phyloP scores from a whole-genome alignment of 2,888 invertebrate genomes.

The Epinotia brunnichana region DNA sequence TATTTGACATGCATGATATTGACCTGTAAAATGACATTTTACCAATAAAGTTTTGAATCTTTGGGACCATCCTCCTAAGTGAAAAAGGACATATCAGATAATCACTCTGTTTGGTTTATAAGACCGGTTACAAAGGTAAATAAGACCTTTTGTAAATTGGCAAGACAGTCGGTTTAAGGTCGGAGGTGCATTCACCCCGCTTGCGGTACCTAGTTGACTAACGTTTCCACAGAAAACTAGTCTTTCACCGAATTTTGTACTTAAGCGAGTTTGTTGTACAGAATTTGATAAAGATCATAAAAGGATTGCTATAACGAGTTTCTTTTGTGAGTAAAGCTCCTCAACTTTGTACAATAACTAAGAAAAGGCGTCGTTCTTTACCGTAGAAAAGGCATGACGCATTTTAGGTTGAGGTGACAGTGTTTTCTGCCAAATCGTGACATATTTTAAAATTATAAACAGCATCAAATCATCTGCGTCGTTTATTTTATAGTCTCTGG shows the following conservation, averaged over 20 bases:
- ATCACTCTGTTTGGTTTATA: too few species aligned
- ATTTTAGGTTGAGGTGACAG: background rate
- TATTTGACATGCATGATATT: too few species aligned
- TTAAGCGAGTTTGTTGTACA: slow-evolving; percentile 7
- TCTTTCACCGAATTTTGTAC: slow-evolving; percentile 32
- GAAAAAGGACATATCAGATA: background rate
- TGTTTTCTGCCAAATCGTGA: too few species aligned
- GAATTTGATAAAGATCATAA: slow-evolving; percentile 26
- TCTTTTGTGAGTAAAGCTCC: background rate
- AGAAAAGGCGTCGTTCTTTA: background rate
- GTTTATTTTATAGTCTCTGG: too few species aligned
- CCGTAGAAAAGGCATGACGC: slow-evolving; percentile 7
- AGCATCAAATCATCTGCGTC: background rate
- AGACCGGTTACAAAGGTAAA: too few species aligned
- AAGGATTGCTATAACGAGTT: background rate
- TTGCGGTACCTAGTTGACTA: slow-evolving; percentile 42
- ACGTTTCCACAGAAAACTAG: slow-evolving; percentile 36
- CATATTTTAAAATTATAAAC: background rate
- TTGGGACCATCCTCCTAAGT: too few species aligned
- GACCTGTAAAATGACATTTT: too few species aligned
- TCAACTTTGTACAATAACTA: background rate
- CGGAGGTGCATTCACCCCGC: slow-evolving; percentile 33
- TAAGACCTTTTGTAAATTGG: slow-evolving; percentile 12
- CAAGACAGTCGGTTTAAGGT: slow-evolving; percentile 27
- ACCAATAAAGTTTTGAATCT: too few species aligned